phyloP scores from a whole-genome alignment of 2,797 vertebrate genomes.

The Phoxinus dragarum region DNA sequence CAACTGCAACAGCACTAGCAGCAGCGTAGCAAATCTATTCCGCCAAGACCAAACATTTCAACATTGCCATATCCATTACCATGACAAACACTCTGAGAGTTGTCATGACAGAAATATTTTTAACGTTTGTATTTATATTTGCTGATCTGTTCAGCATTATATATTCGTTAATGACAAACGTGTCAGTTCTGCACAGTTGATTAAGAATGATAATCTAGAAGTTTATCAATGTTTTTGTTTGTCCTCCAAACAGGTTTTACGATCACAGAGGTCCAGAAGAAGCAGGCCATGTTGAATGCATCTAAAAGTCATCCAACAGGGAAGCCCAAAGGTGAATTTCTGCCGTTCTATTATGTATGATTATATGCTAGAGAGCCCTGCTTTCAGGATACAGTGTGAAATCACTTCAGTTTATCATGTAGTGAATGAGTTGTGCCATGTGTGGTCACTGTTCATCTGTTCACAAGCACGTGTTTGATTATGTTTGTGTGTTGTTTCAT shows the following conservation, averaged over 20 bases:
- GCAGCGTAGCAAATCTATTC: no score
- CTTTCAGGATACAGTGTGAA: not conserved
- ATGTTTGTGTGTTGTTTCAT: conserved; percentile 43
- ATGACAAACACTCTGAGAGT: no score
- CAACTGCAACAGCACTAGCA: no score
- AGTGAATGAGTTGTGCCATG: not conserved
- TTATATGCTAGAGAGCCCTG: not conserved
- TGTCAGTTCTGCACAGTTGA: not conserved
- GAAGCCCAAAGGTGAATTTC: conserved; percentile 90
- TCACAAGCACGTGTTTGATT: conserved; percentile 23
- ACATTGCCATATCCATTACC: no score
- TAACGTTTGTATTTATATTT: not conserved
- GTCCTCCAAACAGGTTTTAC: conserved; percentile 80
- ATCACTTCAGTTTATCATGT: not conserved
- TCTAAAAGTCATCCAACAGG: conserved; percentile 87
- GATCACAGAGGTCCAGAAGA: conserved; percentile 93
- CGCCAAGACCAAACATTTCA: no score
- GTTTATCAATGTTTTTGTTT: not conserved
- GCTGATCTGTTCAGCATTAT: not conserved
- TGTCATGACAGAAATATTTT: not conserved
- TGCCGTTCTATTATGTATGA: not conserved
- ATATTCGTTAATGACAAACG: not conserved
- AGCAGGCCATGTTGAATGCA: conserved; percentile 94
- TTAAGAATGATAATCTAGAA: not conserved
- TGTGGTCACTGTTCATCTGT: conserved; percentile 25